phyloP scores from a whole-genome alignment of 1,140 invertebrate species.

The Ceratina japonica region DNA sequence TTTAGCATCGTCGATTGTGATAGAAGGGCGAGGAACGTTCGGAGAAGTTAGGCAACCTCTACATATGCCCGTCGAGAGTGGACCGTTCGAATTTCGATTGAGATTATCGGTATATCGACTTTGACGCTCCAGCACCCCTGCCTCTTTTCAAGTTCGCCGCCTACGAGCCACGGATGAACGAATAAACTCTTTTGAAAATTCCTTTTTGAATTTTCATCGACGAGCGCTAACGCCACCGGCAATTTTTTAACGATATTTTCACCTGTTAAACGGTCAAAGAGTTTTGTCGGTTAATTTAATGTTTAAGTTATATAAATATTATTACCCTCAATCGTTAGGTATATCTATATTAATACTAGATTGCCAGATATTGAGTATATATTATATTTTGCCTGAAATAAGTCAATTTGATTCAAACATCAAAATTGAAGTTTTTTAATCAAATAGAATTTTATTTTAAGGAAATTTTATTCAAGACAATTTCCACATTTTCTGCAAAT shows the following conservation, averaged over 20 bases:
- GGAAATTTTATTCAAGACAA: no score
- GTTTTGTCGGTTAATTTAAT: no score
- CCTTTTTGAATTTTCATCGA: neutral
- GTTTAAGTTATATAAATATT: no score
- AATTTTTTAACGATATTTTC: neutral
- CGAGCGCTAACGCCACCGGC: no score
- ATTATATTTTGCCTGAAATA: no score
- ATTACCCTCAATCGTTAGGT: no score
- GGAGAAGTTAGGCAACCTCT: neutral
- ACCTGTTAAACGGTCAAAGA: neutral
- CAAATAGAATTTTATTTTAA: no score
- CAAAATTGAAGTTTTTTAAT: no score
- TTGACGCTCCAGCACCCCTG: neutral
- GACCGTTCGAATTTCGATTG: conserved; percentile 26
- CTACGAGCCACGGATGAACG: neutral
- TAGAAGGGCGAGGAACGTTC: conserved; percentile 9
- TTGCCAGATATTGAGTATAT: no score
- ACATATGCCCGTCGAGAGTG: conserved; percentile 25
- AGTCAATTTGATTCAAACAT: no score
- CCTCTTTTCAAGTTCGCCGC: conserved; percentile 9
- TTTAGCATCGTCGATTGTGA: conserved; percentile 14
- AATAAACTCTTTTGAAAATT: neutral
- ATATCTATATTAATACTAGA: no score
- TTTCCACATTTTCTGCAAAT: no score
- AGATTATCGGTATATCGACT: conserved; percentile 9